phyloP scores from a whole-genome alignment of 64 coral and sea anemone genomes.

The Cladopsammia gracilis region DNA sequence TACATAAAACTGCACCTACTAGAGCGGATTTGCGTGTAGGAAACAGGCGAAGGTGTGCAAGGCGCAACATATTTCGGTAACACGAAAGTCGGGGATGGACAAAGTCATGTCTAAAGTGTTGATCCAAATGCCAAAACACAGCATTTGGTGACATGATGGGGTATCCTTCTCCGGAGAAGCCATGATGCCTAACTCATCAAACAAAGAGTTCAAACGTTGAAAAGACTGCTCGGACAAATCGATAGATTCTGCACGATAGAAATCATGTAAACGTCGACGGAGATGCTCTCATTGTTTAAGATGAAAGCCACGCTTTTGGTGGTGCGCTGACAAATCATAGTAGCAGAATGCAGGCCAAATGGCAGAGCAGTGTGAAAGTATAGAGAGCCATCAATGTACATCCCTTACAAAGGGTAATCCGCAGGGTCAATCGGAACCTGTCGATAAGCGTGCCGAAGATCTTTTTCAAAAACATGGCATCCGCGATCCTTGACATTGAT shows the following conservation, averaged over 20 bases:
- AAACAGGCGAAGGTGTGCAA: no score
- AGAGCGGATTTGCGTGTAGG: no score
- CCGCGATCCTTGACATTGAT: slow-evolving; percentile 46
- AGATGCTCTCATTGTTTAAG: slow-evolving; percentile 34
- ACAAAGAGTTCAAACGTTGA: slow-evolving; percentile 30
- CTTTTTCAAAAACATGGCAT: slow-evolving; percentile 80
- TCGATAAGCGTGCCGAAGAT: slow-evolving; percentile 59
- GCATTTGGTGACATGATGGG: slow-evolving; percentile 38
- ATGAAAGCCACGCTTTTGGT: slow-evolving; percentile 73
- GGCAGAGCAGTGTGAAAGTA: slow-evolving; percentile 63
- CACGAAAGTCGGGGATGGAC: slow-evolving; percentile 41
- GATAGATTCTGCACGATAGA: slow-evolving; percentile 34
- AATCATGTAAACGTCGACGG: slow-evolving; percentile 64
- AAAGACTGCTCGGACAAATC: slow-evolving; percentile 32
- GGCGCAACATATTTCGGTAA: no score
- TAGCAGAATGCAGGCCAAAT: slow-evolving; percentile 68
- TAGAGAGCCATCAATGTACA: slow-evolving; percentile 48
- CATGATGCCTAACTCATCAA: slow-evolving; percentile 46
- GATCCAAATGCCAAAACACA: no score
- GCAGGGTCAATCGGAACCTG: slow-evolving; percentile 74
- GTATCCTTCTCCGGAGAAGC: slow-evolving; percentile 49
- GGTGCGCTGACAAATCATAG: slow-evolving; percentile 70
- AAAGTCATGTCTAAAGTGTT: slow-evolving; percentile 49
- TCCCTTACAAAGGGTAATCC: slow-evolving; percentile 53
- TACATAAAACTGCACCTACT: no score